A percentile compares a stretch with the other conserved stretches of the same genome.
These are phyloP conservation scores for Archips xylosteana DNA, from an alignment of 2,888 invertebrate species.

Conservation along the genomic window DNA sequence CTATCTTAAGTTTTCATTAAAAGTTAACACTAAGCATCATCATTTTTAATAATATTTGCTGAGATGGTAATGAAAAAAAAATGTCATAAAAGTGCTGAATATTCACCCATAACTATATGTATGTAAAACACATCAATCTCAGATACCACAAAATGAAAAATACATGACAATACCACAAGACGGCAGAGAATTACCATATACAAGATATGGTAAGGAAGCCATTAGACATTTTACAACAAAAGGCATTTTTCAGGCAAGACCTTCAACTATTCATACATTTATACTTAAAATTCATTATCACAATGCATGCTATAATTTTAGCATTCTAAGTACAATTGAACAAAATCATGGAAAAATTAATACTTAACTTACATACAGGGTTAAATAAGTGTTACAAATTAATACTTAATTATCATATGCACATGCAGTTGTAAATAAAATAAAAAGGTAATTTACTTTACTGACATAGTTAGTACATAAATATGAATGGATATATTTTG, in stretches of 20 bases:
- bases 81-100: no score
- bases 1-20: no score
- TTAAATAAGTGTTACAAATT: slow-evolving; percentile 28
- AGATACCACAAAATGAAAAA: slow-evolving; percentile 6
- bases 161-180: slow-evolving; percentile 7
- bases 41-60: no score
- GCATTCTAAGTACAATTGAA: slow-evolving; percentile 31
- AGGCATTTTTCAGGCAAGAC: slow-evolving; percentile 37
- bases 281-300: slow-evolving; percentile 37
- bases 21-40: no score
- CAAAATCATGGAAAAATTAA: slow-evolving; percentile 18
- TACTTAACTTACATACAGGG: slow-evolving; percentile 21
- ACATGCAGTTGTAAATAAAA: slow-evolving; percentile 21
- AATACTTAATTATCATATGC: slow-evolving; percentile 23
- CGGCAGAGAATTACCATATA: slow-evolving; percentile 24
- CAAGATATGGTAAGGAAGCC: slow-evolving; percentile 22
- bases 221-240: slow-evolving; percentile 37
- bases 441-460: not conserved
- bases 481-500: not conserved
- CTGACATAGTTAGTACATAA: not conserved
- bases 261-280: slow-evolving; percentile 37
- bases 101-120: not conserved
- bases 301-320: slow-evolving; percentile 39
- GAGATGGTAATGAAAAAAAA: no score
- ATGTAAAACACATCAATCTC: not conserved